These are phyloP conservation scores for Drosophila obscura DNA, from an alignment of 1,140 invertebrate species.

Conservation along the genomic window DNA sequence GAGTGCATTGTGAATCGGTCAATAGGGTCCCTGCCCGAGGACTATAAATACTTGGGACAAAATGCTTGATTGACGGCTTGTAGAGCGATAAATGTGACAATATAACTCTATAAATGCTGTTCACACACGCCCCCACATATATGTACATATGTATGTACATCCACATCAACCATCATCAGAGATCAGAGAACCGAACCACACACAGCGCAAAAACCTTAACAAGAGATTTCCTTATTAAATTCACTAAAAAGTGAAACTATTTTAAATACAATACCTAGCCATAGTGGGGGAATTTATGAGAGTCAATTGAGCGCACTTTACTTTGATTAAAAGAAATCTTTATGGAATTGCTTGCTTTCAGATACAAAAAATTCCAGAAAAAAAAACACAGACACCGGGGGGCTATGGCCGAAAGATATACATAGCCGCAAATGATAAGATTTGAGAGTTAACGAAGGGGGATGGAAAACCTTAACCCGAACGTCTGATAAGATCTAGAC, in stretches of 20 bases:
- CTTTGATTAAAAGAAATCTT: constrained; percentile 74
- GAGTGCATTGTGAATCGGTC: constrained; percentile 46
- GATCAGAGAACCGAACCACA: constrained; percentile 5
- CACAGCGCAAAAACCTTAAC: constrained; percentile 52
- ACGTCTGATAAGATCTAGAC: not conserved
- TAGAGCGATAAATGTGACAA: constrained; percentile 35
- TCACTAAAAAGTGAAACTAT: constrained; percentile 50
- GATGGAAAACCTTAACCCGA: too few species aligned
- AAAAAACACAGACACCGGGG: constrained; percentile 11
- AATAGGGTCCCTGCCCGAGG: constrained; percentile 19
- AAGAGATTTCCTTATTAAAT: constrained; percentile 79
- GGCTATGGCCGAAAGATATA: constrained; percentile 23
- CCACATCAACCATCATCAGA: not conserved
- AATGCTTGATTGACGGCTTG: constrained; percentile 52
- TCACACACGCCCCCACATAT: constrained; percentile 18
- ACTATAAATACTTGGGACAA: constrained; percentile 17
- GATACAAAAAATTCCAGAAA: constrained; percentile 44
- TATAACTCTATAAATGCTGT: too few species aligned
- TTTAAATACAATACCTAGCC: constrained; percentile 48
- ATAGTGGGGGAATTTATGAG: constrained; percentile 53
- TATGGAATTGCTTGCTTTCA: constrained; percentile 45
- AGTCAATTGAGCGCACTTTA: constrained; percentile 70
- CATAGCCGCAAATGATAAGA: constrained; percentile 27
- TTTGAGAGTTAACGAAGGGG: not conserved
- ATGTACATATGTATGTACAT: not conserved